phyloP scores from a whole-genome alignment of 2,113 vertebrate genomes.

The Cyprinodon brontotheroides region DNA sequence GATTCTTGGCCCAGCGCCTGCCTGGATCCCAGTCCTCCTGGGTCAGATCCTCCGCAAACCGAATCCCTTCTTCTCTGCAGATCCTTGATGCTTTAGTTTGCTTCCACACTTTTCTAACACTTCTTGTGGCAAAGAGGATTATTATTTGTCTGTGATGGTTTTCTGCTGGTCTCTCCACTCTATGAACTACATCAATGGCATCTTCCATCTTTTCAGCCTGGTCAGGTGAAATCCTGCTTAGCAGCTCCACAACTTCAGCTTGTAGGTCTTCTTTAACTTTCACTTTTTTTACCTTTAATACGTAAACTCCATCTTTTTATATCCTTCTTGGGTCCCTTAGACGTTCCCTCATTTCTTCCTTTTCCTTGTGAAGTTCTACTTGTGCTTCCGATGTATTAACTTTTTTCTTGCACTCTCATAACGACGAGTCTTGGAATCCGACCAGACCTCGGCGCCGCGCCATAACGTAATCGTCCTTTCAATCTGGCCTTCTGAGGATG shows the following conservation, averaged over 20 bases:
- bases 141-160: neutral
- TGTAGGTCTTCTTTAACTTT: neutral
- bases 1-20: constrained; percentile 1
- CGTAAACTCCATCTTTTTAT: neutral
- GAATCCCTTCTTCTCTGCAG: neutral
- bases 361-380: constrained; percentile 1
- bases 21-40: constrained; percentile 5
- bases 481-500: no score
- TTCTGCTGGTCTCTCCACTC: neutral
- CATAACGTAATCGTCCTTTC: no score
- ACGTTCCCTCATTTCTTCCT: neutral
- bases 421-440: no score
- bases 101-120: neutral
- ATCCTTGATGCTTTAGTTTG: neutral
- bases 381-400: neutral
- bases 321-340: neutral
- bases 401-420: constrained; percentile 7
- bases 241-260: neutral
- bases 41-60: neutral
- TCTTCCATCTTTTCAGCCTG: neutral
- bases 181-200: neutral
- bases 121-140: neutral
- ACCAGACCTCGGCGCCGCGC: no score
- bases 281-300: neutral
- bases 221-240: neutral